Evolutionary conservation across 2,888 invertebrate species (phyloP).

Genomic region (Spialia ferax): DNA sequence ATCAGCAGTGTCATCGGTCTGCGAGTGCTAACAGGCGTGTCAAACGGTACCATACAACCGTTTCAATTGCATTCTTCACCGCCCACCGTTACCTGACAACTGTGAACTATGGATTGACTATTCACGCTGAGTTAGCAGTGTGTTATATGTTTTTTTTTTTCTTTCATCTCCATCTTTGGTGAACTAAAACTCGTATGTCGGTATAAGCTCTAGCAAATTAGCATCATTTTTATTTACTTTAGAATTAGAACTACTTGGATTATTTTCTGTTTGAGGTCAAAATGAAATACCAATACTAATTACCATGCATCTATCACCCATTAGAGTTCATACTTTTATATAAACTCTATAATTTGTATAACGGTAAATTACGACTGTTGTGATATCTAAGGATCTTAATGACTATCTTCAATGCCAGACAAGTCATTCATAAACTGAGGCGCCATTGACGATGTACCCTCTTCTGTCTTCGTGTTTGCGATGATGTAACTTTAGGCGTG

Average conservation of each 20-base stretch:
- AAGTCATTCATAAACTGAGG: neutral
- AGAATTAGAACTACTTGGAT: no score
- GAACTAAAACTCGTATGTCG: neutral
- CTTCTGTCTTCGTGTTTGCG: neutral
- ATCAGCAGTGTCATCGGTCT: neutral
- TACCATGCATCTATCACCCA: no score
- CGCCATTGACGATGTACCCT: neutral
- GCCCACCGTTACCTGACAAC: constrained; percentile 3
- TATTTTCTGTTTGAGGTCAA: no score
- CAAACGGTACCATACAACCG: constrained; percentile 9
- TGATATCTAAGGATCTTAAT: neutral
- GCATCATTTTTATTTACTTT: no score
- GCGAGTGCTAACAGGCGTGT: constrained; percentile 7
- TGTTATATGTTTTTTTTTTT: neutral
- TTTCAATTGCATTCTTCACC: constrained; percentile 4
- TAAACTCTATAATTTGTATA: no score
- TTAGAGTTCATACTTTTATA: no score
- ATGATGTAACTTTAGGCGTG: constrained; percentile 12
- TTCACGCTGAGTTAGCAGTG: neutral
- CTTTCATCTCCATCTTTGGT: neutral
- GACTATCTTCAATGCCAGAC: neutral
- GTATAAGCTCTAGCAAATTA: neutral
- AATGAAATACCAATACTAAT: no score
- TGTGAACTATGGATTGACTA: neutral
- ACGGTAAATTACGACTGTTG: neutral